Percentiles rank a stretch among this genome's conserved stretches.
Evolutionary conservation across 2,797 vertebrate species (phyloP).

Genomic region (Lacerta bilineata): DNA sequence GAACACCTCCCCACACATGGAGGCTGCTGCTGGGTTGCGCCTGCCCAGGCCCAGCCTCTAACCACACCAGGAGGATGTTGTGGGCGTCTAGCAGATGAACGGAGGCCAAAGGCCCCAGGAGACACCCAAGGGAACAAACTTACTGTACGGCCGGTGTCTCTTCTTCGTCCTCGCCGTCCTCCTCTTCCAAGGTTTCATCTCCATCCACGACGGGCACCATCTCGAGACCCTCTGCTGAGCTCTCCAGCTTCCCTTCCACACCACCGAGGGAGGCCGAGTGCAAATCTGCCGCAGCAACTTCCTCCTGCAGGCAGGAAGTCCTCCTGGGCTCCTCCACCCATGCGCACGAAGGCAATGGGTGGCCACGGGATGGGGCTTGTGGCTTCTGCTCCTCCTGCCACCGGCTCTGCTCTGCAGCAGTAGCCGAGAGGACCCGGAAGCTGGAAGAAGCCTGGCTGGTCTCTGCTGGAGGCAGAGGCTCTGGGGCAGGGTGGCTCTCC

Average conservation of each 20-base stretch:
- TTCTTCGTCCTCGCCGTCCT: too few relatives aligned
- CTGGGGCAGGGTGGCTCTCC: not conserved
- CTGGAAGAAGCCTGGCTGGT: too few relatives aligned
- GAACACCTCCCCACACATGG: not conserved
- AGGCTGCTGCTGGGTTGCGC: not conserved
- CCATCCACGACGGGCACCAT: not conserved
- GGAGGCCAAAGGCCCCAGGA: fast-evolving
- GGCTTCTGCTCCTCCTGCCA: not conserved
- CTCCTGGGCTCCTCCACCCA: not conserved
- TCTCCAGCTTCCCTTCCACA: not conserved
- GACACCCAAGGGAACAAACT: not conserved
- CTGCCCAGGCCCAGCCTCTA: not conserved
- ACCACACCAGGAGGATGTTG: not conserved
- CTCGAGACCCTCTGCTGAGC: not conserved
- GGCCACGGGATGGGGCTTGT: not conserved
- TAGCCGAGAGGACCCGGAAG: not conserved
- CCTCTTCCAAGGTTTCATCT: not conserved
- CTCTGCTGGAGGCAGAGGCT: not conserved
- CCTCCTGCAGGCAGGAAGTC: conserved; percentile 16
- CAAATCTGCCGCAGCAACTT: not conserved
- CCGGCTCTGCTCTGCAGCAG: not conserved
- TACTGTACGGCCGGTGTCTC: not conserved
- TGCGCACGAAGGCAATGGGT: not conserved
- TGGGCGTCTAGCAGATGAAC: too few relatives aligned
- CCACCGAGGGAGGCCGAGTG: not conserved